phyloP scores from a whole-genome alignment of 1,140 invertebrate species.

The Microplitis mediator region DNA sequence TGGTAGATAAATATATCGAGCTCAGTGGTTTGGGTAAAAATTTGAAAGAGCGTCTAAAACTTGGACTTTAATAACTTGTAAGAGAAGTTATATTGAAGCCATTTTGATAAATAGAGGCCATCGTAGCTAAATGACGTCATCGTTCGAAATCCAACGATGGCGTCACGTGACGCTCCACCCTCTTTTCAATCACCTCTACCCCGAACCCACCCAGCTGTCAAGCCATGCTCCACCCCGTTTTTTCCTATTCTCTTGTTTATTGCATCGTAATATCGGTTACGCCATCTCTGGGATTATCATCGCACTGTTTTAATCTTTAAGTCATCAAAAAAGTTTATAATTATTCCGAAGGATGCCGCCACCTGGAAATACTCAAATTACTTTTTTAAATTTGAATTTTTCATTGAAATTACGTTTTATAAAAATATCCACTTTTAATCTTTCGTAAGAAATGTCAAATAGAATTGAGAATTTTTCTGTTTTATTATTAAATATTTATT shows the following conservation, averaged over 20 bases:
- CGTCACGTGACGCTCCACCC: constrained; percentile 64
- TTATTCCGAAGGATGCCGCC: constrained; percentile 50
- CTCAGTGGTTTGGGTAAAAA: too few species aligned
- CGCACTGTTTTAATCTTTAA: constrained; percentile 46
- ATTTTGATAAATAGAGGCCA: constrained; percentile 62
- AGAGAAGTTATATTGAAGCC: constrained; percentile 47
- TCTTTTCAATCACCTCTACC: constrained; percentile 64
- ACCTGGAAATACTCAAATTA: constrained; percentile 31
- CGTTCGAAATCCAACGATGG: constrained; percentile 58
- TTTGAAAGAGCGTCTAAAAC: too few species aligned
- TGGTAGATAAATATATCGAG: too few species aligned
- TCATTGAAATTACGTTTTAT: too few species aligned
- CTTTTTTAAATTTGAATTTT: neutral
- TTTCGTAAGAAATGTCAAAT: too few species aligned
- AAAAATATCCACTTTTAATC: too few species aligned
- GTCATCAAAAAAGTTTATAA: constrained; percentile 40
- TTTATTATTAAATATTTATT: too few species aligned
- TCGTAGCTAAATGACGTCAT: constrained; percentile 59
- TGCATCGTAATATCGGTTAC: constrained; percentile 48
- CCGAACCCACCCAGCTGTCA: constrained; percentile 63
- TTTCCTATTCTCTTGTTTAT: constrained; percentile 42
- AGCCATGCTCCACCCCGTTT: constrained; percentile 62
- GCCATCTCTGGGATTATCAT: constrained; percentile 55
- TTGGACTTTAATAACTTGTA: too few species aligned
- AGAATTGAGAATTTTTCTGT: too few species aligned